Base-by-base conservation (phyloP, 2,888 invertebrate species). In the Clistopyga incitator region DNA sequence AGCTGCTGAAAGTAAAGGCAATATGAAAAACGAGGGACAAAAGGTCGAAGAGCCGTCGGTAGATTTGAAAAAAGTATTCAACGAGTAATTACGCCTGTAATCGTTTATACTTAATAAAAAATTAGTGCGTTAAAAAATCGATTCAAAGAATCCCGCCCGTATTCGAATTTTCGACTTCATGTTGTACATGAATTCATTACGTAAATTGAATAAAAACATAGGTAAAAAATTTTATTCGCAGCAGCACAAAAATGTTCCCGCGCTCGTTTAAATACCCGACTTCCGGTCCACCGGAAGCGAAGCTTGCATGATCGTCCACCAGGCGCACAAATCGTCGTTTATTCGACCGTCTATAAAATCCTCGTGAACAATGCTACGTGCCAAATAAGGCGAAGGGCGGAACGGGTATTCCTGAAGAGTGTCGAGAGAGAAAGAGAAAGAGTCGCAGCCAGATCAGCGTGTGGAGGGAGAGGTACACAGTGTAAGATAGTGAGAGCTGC, bases 311-410 rank as follows among this genome's bases (percentile, higher is more conserved):
- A 47, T 72, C 64, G 18, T 15, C 76, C 82, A 20, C 76, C 65
- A 80, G 80, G 80, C 13, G 68, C 29, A 47, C 3, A 29, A 71
- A 56, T 65, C 3, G 6, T 13, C 34, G 38, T 65, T 18, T n/a
- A 52, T 18, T 72, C 29, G 45, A 23, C 67, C 65, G 77, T 80
- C 83, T 84, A 29, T n/a, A 47, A 52, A 25, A 45, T 50, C 67
- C 47, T 23, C 72, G 47, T 72, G 72, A 81, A 38, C 77, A 34
- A 56, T 67, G 80, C 61, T 77, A 54, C 77, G 68, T 84, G 78
- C 91, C 90, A 91, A 90, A 91, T 91, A 91, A 91, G 91, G 91
- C 86, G 87, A 91, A 90, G 91, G 91, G 91, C 91, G 91, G 91
- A 88, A 90, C 90, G 86, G 87, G 87, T 88, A 89, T 89, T 87